Evolutionary conservation across 2,797 vertebrate species (phyloP).

Genomic region (Astyanax mexicanus): DNA sequence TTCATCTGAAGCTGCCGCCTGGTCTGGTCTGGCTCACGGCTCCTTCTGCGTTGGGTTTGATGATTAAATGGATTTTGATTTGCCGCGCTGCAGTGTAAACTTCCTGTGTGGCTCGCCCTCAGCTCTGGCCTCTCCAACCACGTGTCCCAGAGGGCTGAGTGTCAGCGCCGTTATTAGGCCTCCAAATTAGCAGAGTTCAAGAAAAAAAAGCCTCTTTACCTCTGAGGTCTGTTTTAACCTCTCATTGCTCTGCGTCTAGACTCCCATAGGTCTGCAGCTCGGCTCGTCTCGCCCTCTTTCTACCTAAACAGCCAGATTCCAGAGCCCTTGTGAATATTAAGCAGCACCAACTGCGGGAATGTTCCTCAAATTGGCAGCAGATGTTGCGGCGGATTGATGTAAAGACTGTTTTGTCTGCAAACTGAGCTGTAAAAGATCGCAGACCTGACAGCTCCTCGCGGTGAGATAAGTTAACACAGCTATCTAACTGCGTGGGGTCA

Average conservation of each 20-base stretch:
- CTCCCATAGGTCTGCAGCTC: constrained; percentile 37
- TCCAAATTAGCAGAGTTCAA: constrained; percentile 77
- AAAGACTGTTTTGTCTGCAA: constrained; percentile 81
- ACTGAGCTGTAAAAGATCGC: constrained; percentile 76
- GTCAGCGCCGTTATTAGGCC: constrained; percentile 76
- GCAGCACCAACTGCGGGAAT: constrained; percentile 78
- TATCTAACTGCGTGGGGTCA: constrained; percentile 44
- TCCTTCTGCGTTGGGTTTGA: constrained; percentile 66
- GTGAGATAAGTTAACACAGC: constrained; percentile 60
- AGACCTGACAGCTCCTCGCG: constrained; percentile 70
- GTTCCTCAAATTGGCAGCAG: constrained; percentile 81
- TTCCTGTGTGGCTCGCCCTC: constrained; percentile 79
- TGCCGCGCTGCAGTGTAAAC: constrained; percentile 74
- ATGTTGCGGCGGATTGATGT: constrained; percentile 74
- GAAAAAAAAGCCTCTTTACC: constrained; percentile 67
- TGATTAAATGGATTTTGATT: constrained; percentile 81
- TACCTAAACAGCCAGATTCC: constrained; percentile 68
- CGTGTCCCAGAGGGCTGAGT: constrained; percentile 69
- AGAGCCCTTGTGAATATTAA: constrained; percentile 81
- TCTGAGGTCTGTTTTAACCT: constrained; percentile 75
- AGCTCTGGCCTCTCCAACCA: constrained; percentile 67
- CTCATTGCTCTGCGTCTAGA: constrained; percentile 77
- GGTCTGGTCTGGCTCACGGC: constrained; percentile 65
- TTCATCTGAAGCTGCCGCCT: constrained; percentile 71
- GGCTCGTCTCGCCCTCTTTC: constrained; percentile 10